Base-by-base conservation (phyloP, 2,113 vertebrate species). In the Oryzias woworae region DNA sequence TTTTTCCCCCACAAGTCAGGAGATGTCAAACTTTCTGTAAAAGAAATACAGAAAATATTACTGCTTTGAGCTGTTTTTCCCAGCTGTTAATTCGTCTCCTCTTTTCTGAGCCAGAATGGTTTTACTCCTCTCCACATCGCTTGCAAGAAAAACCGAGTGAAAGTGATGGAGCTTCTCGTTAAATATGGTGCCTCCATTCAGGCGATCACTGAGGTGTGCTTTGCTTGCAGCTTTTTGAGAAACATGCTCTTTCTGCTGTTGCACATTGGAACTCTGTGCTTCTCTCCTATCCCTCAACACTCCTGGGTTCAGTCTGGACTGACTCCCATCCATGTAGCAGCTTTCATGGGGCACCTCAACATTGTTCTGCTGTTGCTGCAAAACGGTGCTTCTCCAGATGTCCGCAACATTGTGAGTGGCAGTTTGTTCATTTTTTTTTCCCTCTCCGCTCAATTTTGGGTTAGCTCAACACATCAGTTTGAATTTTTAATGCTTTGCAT, bases 101-200 rank as follows among this genome's bases (percentile, higher is more conserved):
- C 0, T 15, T 64, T 13, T 64, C 8, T 64, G 41, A 41, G 71
- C 89, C 90, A 96, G 93, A 99, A 99, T 73, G 97, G 97, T 86
- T 99, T 99, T 90, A 99, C 97, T 85, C 97, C 97, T 69, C 95
- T 99, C 85, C 97, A 99, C 89, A 99, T 99, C 81, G 97, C 97
- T 87, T 99, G 97, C 91, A 99, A 99, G 94, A 99, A 99, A 94
- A 99, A 99, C 90, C 91, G 97, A 87, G 96, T 99, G 90, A 99
- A 99, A 91, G 97, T 99, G 91, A 99, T 99, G 96, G 97, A 99
- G 86, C 94, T 99, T 81, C 91, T 99, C 71, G 93, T 99, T 88
- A 98, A 99, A 93, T 98, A 98, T 68, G 96, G 96, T 83, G 97
- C 97, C 77, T 98, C 96, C 85, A 98, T 99, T 84, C 97, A 99